These are phyloP conservation scores for Halichoeres trimaculatus DNA, from an alignment of 2,113 vertebrate genomes.

Conservation along the genomic window DNA sequence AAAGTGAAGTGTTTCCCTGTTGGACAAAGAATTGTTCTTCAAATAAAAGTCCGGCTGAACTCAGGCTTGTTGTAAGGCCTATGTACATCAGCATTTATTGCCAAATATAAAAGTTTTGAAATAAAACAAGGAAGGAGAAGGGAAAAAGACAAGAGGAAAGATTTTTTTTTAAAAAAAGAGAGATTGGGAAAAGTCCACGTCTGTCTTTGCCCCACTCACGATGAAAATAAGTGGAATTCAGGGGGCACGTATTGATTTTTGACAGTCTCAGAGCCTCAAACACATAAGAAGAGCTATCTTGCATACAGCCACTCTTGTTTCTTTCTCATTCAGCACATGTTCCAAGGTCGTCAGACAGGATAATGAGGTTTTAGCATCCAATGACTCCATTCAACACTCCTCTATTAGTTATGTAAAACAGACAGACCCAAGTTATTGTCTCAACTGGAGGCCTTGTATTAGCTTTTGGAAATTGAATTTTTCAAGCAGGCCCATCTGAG, in stretches of 20 bases:
- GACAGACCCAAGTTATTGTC: conserved; percentile 64
- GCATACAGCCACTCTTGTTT: conserved; percentile 24
- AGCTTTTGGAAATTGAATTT: conserved; percentile 69
- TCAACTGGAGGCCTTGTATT: conserved; percentile 52
- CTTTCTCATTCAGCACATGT: conserved; percentile 73
- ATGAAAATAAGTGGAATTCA: conserved; percentile 33
- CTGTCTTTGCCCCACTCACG: not conserved
- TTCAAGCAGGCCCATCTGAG: conserved; percentile 5
- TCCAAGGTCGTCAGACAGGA: conserved; percentile 72
- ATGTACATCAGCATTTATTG: no score
- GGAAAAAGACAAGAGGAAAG: no score
- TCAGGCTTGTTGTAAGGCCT: no score
- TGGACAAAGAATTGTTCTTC: no score
- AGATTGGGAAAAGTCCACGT: conserved; percentile 1
- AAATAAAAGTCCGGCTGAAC: no score
- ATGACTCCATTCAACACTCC: conserved; percentile 65
- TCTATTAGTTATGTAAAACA: conserved; percentile 75
- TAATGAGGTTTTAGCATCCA: conserved; percentile 78
- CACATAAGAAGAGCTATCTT: conserved; percentile 48
- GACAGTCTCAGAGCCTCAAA: conserved; percentile 37
- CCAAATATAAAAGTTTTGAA: no score
- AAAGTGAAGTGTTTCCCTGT: no score
- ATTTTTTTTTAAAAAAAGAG: no score
- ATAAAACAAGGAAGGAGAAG: no score
- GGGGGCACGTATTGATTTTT: conserved; percentile 21